phyloP scores from a whole-genome alignment of 2,113 vertebrate species.

The Cyanoderma ruficeps region DNA sequence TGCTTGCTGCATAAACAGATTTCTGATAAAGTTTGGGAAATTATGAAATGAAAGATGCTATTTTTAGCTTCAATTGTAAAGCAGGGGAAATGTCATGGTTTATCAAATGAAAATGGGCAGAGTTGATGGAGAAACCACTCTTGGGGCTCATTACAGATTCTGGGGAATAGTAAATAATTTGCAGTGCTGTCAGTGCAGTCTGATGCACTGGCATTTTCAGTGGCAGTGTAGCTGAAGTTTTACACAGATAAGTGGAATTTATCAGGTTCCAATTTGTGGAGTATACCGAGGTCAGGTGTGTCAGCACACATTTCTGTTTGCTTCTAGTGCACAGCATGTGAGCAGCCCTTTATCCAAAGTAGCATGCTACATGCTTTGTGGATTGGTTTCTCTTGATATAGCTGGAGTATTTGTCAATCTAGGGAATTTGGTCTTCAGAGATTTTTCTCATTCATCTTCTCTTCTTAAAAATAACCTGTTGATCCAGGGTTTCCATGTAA shows the following conservation, averaged over 20 bases:
- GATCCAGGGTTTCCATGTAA: not conserved
- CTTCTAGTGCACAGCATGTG: not conserved
- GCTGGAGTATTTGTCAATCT: not conserved
- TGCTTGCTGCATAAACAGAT: not conserved
- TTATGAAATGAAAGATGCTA: not conserved
- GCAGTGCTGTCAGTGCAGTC: not conserved
- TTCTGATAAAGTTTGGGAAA: not conserved
- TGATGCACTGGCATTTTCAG: not conserved
- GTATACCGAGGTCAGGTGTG: not conserved
- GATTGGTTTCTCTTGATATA: not conserved
- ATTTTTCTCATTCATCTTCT: not conserved
- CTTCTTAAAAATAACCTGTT: not conserved
- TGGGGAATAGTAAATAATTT: not conserved
- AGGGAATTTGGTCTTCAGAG: not conserved
- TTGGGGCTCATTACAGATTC: not conserved
- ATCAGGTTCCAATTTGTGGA: not conserved
- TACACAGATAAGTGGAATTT: not conserved
- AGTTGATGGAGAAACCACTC: not conserved
- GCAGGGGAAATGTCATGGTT: not conserved
- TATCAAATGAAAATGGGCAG: not conserved
- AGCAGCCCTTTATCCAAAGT: not conserved
- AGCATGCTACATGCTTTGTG: not conserved
- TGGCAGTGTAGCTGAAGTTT: not conserved
- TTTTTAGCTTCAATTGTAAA: conserved; percentile 1
- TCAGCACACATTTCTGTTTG: not conserved